Evolutionary conservation across 1,140 invertebrate species (phyloP), one percentile per base, ranked within the genome.

Genomic region (Leptinotarsa texana): DNA sequence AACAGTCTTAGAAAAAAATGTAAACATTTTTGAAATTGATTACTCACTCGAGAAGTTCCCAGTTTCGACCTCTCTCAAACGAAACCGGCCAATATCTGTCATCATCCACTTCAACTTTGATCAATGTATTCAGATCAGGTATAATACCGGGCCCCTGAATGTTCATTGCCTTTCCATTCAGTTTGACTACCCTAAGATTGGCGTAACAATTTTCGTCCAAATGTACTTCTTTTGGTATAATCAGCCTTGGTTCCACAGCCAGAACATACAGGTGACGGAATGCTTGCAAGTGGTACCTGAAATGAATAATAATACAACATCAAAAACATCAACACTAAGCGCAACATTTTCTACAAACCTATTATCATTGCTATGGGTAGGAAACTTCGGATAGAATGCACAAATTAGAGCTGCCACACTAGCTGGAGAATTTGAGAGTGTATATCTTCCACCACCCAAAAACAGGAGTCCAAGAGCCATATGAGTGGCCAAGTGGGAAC

Each of bases 351-450:
- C 33, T 42, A 42, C 33, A 42, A 65, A 94, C 92, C 95, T 92
- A 85, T 99, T 99, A 84, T 99, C 97, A 83, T 96, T 96, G 81
- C 94, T 96, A 84, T 98, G 95, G 4, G 93, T 96, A 63, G 98
- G 98, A 86, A 97, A 99, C 85, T 98, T 98, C 3, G 98, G 98
- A 87, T 97, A 99, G 84, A 98, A 93, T 2, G 97, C 94, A 83
- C 94, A 95, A 51, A 99, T 87, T 51, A 99, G 85, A 0, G 96
- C 94, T 4, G 96, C 96, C 11, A 98, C 90, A 13, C 95, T 92
- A 78, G 91, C 90, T 3, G 95, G 93, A 15, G 92, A 91, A 68
- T 95, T 96, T 4, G 92, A 93, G 17, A 99, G 88, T 8, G 95
- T 96, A 76, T 93, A 96, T 47, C 95, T 88, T 1, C 97, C 96